phyloP scores from a whole-genome alignment of 2,888 invertebrate genomes.

The Capitulum mitella region DNA sequence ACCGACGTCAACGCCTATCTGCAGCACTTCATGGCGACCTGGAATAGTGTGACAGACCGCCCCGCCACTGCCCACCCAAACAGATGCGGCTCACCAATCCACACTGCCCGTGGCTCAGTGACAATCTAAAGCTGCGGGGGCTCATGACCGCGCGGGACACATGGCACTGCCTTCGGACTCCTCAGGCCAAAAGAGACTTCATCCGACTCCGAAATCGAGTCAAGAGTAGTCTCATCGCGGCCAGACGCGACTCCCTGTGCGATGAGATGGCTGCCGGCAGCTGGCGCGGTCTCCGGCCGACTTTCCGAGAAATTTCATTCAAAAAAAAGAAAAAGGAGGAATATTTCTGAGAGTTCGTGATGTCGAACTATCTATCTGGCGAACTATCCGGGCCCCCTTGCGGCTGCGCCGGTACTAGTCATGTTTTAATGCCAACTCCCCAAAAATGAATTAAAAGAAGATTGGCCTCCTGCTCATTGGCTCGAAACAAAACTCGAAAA shows the following conservation, averaged over 20 bases:
- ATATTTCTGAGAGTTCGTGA: too few species aligned
- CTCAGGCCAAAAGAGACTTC: not conserved
- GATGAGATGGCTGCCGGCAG: not conserved
- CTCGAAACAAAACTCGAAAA: too few species aligned
- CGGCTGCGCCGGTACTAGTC: too few species aligned
- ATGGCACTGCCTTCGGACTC: not conserved
- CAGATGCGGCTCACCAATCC: not conserved
- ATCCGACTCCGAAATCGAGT: not conserved
- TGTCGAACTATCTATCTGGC: too few species aligned
- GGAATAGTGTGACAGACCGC: not conserved
- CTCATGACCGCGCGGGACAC: not conserved
- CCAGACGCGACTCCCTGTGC: not conserved
- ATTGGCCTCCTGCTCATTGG: too few species aligned
- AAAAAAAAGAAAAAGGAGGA: too few species aligned
- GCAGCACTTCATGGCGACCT: not conserved
- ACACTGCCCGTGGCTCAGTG: not conserved
- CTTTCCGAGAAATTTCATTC: too few species aligned
- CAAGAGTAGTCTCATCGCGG: not conserved
- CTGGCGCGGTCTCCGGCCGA: too few species aligned
- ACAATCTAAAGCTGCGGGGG: not conserved
- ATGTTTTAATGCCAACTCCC: too few species aligned
- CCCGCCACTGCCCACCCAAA: not conserved
- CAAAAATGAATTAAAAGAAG: too few species aligned
- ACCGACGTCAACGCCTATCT: not conserved
- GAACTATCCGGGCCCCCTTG: too few species aligned